Conservation (phyloP, 1,140 invertebrate genomes). For the Macrobrachium rosenbergii region DNA sequence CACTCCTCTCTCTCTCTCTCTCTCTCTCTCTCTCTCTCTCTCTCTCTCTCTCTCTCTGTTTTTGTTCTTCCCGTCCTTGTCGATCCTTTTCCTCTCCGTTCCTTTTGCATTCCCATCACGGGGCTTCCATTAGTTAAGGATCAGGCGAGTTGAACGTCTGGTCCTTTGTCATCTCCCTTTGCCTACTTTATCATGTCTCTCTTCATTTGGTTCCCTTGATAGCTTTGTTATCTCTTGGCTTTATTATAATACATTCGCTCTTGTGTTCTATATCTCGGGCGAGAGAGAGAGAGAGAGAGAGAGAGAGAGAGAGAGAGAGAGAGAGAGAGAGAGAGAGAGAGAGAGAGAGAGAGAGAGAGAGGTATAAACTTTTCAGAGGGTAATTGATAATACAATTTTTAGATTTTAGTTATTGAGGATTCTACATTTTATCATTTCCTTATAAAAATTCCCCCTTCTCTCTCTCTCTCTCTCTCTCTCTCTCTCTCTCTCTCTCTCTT, state of each 20-base stretch:
- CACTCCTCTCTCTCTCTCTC: neutral
- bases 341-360: no score
- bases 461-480: slow-evolving; percentile 37
- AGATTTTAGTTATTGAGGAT: no score
- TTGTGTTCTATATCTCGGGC: neutral
- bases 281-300: no score
- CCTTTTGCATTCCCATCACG: neutral
- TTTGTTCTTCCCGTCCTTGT: slow-evolving; percentile 9
- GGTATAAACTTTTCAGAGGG: no score
- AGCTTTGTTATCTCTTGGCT: neutral
- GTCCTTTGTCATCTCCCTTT: slow-evolving; percentile 1
- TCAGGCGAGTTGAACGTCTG: no score
- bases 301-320: no score
- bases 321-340: no score
- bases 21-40: neutral
- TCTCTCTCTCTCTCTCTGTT: neutral
- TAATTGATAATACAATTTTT: no score
- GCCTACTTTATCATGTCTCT: neutral
- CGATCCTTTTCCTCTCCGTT: neutral
- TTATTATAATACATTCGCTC: neutral
- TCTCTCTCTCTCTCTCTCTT: slow-evolving; percentile 20
- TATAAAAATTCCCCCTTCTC: neutral
- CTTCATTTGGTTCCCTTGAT: neutral
- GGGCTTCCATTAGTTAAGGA: no score
- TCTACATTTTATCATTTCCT: neutral